Conservation (phyloP, 2,888 invertebrate species). For the Heliconius charithonia region DNA sequence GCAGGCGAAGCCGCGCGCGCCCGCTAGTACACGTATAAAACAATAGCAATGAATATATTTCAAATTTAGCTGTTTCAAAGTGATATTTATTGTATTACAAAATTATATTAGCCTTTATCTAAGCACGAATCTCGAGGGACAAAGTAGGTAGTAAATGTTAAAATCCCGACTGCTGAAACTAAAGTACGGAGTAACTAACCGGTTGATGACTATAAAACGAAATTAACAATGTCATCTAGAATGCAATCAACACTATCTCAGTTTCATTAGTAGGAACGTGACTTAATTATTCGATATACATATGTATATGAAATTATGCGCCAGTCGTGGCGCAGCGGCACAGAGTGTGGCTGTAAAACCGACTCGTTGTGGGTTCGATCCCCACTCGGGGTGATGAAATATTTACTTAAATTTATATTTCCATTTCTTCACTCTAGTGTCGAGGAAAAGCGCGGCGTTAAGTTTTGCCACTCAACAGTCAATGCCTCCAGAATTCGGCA, state of each 20-base stretch:
- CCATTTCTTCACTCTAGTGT: no score
- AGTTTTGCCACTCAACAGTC: no score
- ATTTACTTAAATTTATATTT: no score
- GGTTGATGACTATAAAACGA: constrained; percentile 12
- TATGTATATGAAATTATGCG: neutral
- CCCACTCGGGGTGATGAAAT: no score
- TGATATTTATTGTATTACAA: neutral
- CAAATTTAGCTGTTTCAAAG: neutral
- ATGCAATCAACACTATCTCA: constrained; percentile 27
- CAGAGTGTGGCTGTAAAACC: no score
- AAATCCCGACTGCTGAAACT: constrained; percentile 2
- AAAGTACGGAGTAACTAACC: constrained; percentile 3
- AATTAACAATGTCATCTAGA: constrained; percentile 28
- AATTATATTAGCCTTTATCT: neutral
- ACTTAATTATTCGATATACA: neutral
- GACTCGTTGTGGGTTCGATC: no score
- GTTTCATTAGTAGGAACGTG: constrained; percentile 22
- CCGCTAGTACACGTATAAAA: neutral
- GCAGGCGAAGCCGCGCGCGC: no score
- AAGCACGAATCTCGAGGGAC: neutral
- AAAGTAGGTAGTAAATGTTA: constrained; percentile 11
- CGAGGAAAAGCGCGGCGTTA: no score
- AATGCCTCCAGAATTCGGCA: no score
- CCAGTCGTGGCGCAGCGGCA: no score
- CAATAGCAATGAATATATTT: neutral